Evolutionary conservation across 1,140 invertebrate species (phyloP).

Genomic region (Eubasilissa regina): DNA sequence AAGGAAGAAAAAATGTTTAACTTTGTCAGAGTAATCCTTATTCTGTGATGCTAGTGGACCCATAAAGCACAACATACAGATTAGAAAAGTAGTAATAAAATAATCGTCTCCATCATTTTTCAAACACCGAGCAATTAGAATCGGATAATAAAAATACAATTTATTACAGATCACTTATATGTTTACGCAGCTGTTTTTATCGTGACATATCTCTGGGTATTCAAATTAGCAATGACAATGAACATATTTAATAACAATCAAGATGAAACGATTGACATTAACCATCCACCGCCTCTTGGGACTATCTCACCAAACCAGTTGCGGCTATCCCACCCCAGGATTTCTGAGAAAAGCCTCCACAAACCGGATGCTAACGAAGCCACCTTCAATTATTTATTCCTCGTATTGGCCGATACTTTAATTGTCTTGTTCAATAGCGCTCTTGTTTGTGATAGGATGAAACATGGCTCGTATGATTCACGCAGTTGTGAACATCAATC

Average conservation of each 20-base stretch:
- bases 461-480: background rate
- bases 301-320: conserved; percentile 6
- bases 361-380: conserved; percentile 18
- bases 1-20: too few species aligned
- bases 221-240: conserved; percentile 13
- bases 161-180: too few species aligned
- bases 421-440: conserved; percentile 29
- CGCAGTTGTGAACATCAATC: background rate
- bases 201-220: background rate
- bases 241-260: conserved; percentile 28
- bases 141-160: too few species aligned
- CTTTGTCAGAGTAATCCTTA: too few species aligned
- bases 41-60: too few species aligned
- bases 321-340: background rate
- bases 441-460: conserved; percentile 29
- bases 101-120: too few species aligned
- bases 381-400: conserved; percentile 28
- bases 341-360: conserved; percentile 30
- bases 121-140: too few species aligned
- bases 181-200: too few species aligned
- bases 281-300: conserved; percentile 15
- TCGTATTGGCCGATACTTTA: conserved; percentile 29
- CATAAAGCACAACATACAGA: too few species aligned
- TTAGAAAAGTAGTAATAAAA: too few species aligned
- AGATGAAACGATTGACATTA: conserved; percentile 21